Evolutionary conservation across 1,140 invertebrate genomes (phyloP), one percentile per base, ranked within the genome.

Genomic region (Brevipalpus yothersi): DNA sequence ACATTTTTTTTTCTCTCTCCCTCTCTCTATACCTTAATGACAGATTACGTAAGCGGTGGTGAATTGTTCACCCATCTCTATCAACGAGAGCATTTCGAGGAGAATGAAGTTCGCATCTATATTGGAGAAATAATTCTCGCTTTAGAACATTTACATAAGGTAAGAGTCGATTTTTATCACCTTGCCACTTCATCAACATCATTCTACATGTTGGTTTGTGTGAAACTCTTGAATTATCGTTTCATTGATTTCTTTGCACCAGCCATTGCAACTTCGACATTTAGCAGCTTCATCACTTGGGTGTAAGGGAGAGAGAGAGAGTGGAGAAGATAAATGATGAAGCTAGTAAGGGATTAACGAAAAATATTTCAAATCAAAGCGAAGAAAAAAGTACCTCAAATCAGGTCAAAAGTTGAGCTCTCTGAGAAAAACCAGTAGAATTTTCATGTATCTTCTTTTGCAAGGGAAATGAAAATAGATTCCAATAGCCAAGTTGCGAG

Each of bases 31-130:
- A 15, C 49, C 65, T 66, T 67, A 62, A 65, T 75, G 72, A 21
- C 75, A 91, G 89, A 93, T 78, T 94, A 90, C 72, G 85, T 92
- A 19, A 83, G 82, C 67, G 89, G 89, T 54, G 89, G 89, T 1
- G 88, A 93, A 70, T 72, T 93, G 43, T 93, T 93, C 70, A 90
- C 85, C 0, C 88, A 92, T 74, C 72, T 93, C 31, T 91, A 87
- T 74, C 81, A 85, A 69, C 77, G 82, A 61, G 86, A 90, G 68
- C 78, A 81, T 65, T 92, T 93, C 70, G 79, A 79, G 49, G 85
- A 91, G 69, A 73, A 79, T 58, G 80, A 87, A 71, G 86, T 90
- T 15, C 74, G 82, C 63, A 81, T 91, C 67, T 90, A 92, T 68
- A 83, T 92, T 58, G 88, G 84, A 47, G 89, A 94, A 75, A 82